phyloP scores from a whole-genome alignment of 1,140 invertebrate genomes.

The Pectinophora gossypiella region DNA sequence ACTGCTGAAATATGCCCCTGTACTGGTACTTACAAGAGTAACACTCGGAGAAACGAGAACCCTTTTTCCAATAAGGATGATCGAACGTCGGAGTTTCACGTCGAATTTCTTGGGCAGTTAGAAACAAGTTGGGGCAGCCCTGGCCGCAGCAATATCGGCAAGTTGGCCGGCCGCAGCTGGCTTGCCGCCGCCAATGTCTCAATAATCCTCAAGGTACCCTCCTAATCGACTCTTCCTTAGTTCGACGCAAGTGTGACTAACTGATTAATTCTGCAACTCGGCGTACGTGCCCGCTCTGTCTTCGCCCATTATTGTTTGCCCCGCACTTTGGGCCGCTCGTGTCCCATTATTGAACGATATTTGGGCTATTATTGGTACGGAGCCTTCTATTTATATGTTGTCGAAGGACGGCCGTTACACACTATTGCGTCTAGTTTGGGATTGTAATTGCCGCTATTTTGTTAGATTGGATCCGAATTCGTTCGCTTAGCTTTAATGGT shows the following conservation, averaged over 20 bases:
- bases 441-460: slow-evolving; percentile 65
- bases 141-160: slow-evolving; percentile 60
- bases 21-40: slow-evolving; percentile 32
- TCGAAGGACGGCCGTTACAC: slow-evolving; percentile 50
- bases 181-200: slow-evolving; percentile 61
- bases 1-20: slow-evolving; percentile 27
- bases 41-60: slow-evolving; percentile 29
- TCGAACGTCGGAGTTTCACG: slow-evolving; percentile 55
- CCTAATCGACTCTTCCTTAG: slow-evolving; percentile 69
- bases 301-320: slow-evolving; percentile 50
- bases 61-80: slow-evolving; percentile 56
- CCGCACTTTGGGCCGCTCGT: slow-evolving; percentile 40
- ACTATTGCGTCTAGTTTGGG: slow-evolving; percentile 49
- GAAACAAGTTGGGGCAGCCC: slow-evolving; percentile 57
- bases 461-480: slow-evolving; percentile 57
- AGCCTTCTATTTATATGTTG: slow-evolving; percentile 50
- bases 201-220: slow-evolving; percentile 70
- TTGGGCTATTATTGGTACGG: slow-evolving; percentile 51
- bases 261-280: slow-evolving; percentile 67
- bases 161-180: slow-evolving; percentile 59
- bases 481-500: slow-evolving; percentile 38
- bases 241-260: slow-evolving; percentile 70
- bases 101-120: slow-evolving; percentile 63
- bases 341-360: slow-evolving; percentile 59
- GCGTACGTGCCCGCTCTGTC: slow-evolving; percentile 54